A percentile compares a stretch with the other conserved stretches of the same genome.
Evolutionary conservation across 1,140 invertebrate species (phyloP).

Genomic region (Cotesia chilonis): DNA sequence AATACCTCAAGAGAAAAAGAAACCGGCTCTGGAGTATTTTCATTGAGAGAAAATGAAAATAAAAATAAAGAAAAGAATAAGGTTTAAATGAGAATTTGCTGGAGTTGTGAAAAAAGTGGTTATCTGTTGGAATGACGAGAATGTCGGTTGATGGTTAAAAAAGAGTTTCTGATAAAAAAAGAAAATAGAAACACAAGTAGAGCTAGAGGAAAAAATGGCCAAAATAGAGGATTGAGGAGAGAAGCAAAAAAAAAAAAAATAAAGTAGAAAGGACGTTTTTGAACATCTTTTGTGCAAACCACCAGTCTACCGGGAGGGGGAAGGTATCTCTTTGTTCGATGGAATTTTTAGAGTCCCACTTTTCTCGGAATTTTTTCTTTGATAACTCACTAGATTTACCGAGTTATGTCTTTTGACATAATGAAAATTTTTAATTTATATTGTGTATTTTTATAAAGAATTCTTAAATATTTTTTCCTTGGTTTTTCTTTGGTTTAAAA

Average conservation of each 20-base stretch:
- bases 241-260: background rate
- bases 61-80: background rate
- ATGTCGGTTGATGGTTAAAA: slow-evolving; percentile 22
- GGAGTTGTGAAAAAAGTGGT: slow-evolving; percentile 6
- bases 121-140: slow-evolving; percentile 21
- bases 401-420: no score
- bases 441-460: no score
- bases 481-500: no score
- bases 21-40: background rate
- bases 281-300: slow-evolving; percentile 18
- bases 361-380: no score
- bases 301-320: background rate
- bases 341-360: background rate
- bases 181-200: background rate
- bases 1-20: background rate
- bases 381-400: no score
- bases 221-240: slow-evolving; percentile 1
- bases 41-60: background rate
- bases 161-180: background rate
- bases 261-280: slow-evolving; percentile 14
- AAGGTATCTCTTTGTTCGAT: slow-evolving; percentile 3
- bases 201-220: background rate
- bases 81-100: slow-evolving; percentile 28
- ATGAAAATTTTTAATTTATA: no score
- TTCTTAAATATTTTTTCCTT: no score